Evolutionary conservation across 2,888 invertebrate genomes (phyloP), one percentile per base, ranked within the genome.

Genomic region (Blastobasis lacticolella): DNA sequence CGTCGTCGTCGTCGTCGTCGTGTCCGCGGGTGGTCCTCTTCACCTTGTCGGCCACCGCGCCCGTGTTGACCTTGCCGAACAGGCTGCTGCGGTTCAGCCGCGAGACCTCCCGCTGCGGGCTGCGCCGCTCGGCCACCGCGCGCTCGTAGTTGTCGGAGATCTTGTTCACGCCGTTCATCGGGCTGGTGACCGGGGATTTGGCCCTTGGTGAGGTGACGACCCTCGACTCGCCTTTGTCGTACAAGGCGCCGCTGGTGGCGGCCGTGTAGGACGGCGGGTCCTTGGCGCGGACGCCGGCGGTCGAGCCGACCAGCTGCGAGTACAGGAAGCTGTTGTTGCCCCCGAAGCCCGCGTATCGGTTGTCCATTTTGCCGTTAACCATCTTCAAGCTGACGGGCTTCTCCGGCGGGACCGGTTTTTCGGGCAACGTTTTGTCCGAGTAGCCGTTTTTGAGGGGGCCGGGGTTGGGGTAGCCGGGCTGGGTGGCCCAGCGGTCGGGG

Each of bases 61-160:
- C 87, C 5, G 88, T 87, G 59, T 81, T 78, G 49, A 87, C 86
- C 62, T 87, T 81, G 54, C 87, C 80, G 61, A 89, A 88, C 7
- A 88, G 57, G 46, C 81, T 77, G 64, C 78, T 81, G 1, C 86
- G 78, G 55, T 81, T 83, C 53, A 78, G 60, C 48, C 82, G 67
- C 6, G 78, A 71, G 41, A 67, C 64, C 57, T 85, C 86, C 48
- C 76, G 63, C 52, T 80, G 85, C 8, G 87, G 86, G 49, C 85
- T 81, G 44, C 80, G 71, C 38, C 87, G 70, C 56, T 86, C 86
- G 1, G 88, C 85, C 46, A 88, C 75, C 9, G 89, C 88, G 50
- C 78, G 71, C 60, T 88, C 88, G 60, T 88, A 88, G 60, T 88
- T 88, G 54, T 89, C 89, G 0, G 88, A 88, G 55, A 89, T 88